Conservation (phyloP, 1,140 invertebrate genomes). For the Eriocheir sinensis region DNA sequence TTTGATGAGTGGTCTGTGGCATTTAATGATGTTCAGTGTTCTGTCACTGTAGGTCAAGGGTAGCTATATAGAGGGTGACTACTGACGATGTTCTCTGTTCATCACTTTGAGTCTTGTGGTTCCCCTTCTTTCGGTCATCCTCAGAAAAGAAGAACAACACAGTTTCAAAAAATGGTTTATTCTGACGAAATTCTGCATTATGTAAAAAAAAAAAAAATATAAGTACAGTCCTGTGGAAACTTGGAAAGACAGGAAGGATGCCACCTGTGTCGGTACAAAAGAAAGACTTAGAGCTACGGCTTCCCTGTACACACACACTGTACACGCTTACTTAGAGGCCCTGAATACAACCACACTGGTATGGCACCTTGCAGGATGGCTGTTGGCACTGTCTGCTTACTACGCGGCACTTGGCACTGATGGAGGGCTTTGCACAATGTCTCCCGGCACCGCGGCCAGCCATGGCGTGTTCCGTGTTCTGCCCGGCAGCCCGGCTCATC, state of each 20-base stretch:
- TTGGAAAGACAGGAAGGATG: conserved; percentile 14
- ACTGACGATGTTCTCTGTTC: no score
- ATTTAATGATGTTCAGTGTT: not conserved
- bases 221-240: conserved; percentile 4
- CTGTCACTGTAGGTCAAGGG: not conserved
- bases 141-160: not conserved
- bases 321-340: conserved; percentile 50
- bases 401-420: conserved; percentile 60
- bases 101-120: no score
- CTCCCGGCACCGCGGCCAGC: not conserved
- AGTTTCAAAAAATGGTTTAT: not conserved
- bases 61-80: no score
- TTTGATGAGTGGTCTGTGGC: not conserved
- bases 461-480: not conserved
- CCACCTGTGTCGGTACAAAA: not conserved
- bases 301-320: conserved; percentile 61
- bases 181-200: not conserved
- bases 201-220: conserved; percentile 18
- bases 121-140: not conserved
- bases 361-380: conserved; percentile 69
- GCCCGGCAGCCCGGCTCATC: not conserved
- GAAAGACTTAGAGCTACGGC: not conserved
- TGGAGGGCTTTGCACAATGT: not conserved
- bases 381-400: conserved; percentile 64
- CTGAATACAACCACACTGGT: conserved; percentile 55